Percentiles rank a stretch among this genome's conserved stretches.
Conservation (phyloP, 2,888 invertebrate genomes). For the Drosophila niveifrons region DNA sequence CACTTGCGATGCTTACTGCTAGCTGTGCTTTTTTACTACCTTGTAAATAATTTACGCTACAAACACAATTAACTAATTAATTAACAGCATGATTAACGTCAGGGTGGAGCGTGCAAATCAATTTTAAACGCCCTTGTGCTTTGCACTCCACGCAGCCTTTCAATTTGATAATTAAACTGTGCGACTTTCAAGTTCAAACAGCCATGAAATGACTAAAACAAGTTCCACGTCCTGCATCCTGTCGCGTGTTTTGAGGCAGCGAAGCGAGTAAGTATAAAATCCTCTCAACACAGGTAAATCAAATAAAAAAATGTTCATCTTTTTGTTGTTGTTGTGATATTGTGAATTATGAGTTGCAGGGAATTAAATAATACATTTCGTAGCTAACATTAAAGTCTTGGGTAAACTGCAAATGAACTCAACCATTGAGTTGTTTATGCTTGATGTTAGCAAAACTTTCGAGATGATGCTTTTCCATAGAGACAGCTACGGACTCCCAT, state of each 20-base stretch:
- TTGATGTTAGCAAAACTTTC: constrained; percentile 65
- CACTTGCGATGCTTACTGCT: constrained; percentile 24
- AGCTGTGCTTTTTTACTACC: constrained; percentile 17
- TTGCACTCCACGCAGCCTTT: constrained; percentile 47
- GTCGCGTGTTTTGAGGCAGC: constrained; percentile 21
- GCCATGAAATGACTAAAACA: constrained; percentile 64
- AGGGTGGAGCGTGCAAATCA: constrained; percentile 44
- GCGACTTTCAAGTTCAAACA: constrained; percentile 70
- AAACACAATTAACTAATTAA: constrained; percentile 74
- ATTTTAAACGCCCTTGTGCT: constrained; percentile 61
- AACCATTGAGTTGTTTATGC: constrained; percentile 49
- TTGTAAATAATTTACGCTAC: constrained; percentile 56
- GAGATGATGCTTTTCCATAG: constrained; percentile 12
- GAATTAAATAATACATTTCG: background rate
- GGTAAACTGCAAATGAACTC: constrained; percentile 22
- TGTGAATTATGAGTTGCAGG: background rate
- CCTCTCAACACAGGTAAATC: constrained; percentile 23
- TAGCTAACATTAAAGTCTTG: constrained; percentile 35
- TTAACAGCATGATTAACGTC: constrained; percentile 64
- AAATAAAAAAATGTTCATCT: background rate
- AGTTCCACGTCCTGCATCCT: constrained; percentile 17
- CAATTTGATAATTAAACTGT: constrained; percentile 65
- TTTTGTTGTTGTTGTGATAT: constrained; percentile 17
- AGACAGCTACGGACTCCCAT: constrained; percentile 33
- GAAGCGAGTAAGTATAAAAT: constrained; percentile 53